Base-by-base conservation (phyloP, 2,888 invertebrate genomes). In the Tenthredo notha region DNA sequence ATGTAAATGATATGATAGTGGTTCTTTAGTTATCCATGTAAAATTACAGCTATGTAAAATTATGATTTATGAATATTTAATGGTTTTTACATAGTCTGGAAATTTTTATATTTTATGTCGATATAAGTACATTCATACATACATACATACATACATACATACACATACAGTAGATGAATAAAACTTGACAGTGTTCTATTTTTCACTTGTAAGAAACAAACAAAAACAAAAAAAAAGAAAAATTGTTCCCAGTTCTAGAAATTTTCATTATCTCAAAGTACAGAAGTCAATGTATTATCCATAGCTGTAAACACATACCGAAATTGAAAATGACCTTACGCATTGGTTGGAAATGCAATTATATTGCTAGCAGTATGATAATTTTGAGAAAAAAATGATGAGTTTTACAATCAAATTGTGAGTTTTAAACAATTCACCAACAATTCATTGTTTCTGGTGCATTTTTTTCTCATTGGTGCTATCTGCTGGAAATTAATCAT, bases 401-500 rank as follows among this genome's bases (percentile, higher is more conserved):
- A 25, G 47, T 25, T 77, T 29, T 54, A 29, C 25, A 29, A 77
- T 75, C 47, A 54, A 29, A 77, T 77, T 77, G 54, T 77, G 33
- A 77, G 54, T 77, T 77, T 77, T 77, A 33, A 54, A 10, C n/a
- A 50, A 77, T 77, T 25, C 25, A 33, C 18, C 54, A 77, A 77
- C 50, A 47, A 43, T 33, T 54, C 25, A 43, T 54, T 54, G 21
- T 77, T 21, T 80, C 1, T 21, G 33, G 33, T 80, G 58, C 37
- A 80, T 37, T 80, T 80, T 80, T 80, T 37, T 21, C 80, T 80
- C 80, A 80, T 86, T 87, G 87, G 87, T 88, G 89, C 88, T 87
- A 87, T 86, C 80, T 85, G 37, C 86, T 78, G 72, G 82, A 70
- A 77, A 85, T 86, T 10, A 61, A 80, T 61, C 50, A 25, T 80